A percentile compares a stretch with the other conserved stretches of the same genome.
These are phyloP conservation scores for Sarcoramphus papa DNA, from an alignment of 2,797 vertebrate species.

Conservation along the genomic window DNA sequence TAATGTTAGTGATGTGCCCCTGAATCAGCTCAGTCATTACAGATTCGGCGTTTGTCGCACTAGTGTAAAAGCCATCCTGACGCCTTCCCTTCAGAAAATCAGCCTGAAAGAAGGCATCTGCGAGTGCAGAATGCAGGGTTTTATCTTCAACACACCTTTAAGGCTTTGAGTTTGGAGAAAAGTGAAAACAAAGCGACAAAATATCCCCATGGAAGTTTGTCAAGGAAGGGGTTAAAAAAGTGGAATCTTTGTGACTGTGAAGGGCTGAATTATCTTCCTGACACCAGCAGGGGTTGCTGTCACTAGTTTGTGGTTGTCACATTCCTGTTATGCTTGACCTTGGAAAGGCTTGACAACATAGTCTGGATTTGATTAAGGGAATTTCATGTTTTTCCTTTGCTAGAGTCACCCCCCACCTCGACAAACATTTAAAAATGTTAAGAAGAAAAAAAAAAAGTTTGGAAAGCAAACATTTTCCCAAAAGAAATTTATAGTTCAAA, in stretches of 20 bases:
- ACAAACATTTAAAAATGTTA: slow-evolving; percentile 74
- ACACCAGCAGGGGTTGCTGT: slow-evolving; percentile 70
- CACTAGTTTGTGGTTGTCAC: slow-evolving; percentile 64
- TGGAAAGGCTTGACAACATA: slow-evolving; percentile 63
- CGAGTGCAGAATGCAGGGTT: not conserved
- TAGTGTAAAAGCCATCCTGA: not conserved
- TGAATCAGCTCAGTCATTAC: not conserved
- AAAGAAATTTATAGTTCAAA: slow-evolving; percentile 81
- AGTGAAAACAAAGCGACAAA: not conserved
- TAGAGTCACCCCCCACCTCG: slow-evolving; percentile 75
- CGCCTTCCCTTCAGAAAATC: not conserved
- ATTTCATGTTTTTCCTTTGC: slow-evolving; percentile 72
- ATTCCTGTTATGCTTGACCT: slow-evolving; percentile 74
- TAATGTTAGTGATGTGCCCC: not conserved
- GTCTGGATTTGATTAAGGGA: slow-evolving; percentile 77
- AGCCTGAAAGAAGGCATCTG: not conserved
- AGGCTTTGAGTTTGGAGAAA: not conserved
- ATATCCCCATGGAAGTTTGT: not conserved
- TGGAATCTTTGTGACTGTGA: not conserved
- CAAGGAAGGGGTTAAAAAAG: slow-evolving; percentile 29
- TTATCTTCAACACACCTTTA: not conserved
- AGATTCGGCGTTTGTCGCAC: not conserved
- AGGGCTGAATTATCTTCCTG: slow-evolving; percentile 53
- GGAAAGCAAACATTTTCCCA: slow-evolving; percentile 74
- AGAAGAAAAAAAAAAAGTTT: slow-evolving; percentile 52